Percentiles rank a stretch among this genome's conserved stretches.
Conservation (phyloP, 2,113 vertebrate genomes). For the Oriolus oriolus region DNA sequence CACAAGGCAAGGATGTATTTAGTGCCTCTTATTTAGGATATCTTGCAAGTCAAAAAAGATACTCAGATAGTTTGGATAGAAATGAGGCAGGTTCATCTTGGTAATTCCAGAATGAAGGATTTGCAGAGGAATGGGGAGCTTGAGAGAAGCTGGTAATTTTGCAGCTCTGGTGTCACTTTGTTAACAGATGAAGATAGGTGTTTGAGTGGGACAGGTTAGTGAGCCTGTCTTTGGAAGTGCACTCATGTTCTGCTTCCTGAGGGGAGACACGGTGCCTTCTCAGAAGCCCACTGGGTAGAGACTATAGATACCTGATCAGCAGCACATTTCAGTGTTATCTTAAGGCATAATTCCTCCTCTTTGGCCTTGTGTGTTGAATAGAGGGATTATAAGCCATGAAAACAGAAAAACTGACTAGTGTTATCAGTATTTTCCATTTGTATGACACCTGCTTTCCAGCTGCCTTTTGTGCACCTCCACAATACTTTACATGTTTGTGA, state of each 20-base stretch:
- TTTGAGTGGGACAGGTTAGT: neutral
- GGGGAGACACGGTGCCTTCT: neutral
- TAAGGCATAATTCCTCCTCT: neutral
- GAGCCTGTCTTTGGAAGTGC: neutral
- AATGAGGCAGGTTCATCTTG: neutral
- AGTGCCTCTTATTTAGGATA: neutral
- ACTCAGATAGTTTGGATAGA: neutral
- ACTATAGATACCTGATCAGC: neutral
- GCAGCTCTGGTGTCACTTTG: neutral
- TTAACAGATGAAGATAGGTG: neutral
- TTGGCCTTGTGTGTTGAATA: neutral
- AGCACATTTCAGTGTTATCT: neutral
- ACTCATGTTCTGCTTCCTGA: neutral
- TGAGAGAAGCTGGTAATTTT: neutral
- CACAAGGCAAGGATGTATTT: neutral
- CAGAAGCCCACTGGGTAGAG: neutral
- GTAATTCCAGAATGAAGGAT: neutral
- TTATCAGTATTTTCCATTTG: neutral
- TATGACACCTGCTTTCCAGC: neutral
- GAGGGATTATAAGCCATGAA: neutral
- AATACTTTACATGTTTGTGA: neutral
- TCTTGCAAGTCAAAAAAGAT: neutral
- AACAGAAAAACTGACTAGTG: neutral
- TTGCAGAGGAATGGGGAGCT: neutral
- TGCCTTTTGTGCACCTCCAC: neutral